A percentile compares a stretch with the other conserved stretches of the same genome.
Evolutionary conservation across 2,888 invertebrate species (phyloP).

Genomic region (Plebejus anna): DNA sequence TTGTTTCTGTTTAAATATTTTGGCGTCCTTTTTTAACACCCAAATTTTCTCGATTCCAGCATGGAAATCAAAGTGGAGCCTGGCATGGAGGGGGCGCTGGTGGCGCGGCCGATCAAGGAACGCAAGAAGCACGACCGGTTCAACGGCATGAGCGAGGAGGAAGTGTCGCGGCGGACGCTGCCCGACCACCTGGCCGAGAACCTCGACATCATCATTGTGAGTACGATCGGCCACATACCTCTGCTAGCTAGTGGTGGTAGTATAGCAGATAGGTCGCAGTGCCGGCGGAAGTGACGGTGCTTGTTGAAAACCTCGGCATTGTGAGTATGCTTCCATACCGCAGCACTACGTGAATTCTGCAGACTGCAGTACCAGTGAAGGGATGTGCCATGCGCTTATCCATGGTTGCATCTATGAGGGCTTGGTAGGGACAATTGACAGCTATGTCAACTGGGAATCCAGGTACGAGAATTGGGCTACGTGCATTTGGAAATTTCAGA

Average conservation of each 20-base stretch:
- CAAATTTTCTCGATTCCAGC: slow-evolving; percentile 46
- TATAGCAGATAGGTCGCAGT: too few relatives aligned
- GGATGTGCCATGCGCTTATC: too few relatives aligned
- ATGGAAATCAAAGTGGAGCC: slow-evolving; percentile 76
- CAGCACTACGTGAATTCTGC: too few relatives aligned
- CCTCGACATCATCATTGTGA: slow-evolving; percentile 99
- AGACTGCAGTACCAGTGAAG: too few relatives aligned
- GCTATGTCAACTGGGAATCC: too few relatives aligned
- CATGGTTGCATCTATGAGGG: too few relatives aligned
- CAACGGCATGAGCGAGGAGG: slow-evolving; percentile 98
- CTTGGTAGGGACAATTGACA: too few relatives aligned
- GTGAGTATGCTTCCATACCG: too few relatives aligned
- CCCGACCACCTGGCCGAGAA: slow-evolving; percentile 96
- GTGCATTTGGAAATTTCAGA: too few relatives aligned
- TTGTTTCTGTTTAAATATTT: too few relatives aligned
- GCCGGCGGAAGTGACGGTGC: neutral
- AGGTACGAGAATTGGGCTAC: too few relatives aligned
- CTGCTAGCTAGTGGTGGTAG: neutral
- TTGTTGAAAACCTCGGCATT: neutral
- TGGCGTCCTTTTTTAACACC: neutral
- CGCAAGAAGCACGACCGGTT: slow-evolving; percentile 96
- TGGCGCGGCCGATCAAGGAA: slow-evolving; percentile 86
- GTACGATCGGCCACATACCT: slow-evolving; percentile 78
- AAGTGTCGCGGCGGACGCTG: slow-evolving; percentile 94
- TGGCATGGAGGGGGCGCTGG: slow-evolving; percentile 75